Evolutionary conservation across 2,888 invertebrate species (phyloP).

Genomic region (Augochlorella aurata): DNA sequence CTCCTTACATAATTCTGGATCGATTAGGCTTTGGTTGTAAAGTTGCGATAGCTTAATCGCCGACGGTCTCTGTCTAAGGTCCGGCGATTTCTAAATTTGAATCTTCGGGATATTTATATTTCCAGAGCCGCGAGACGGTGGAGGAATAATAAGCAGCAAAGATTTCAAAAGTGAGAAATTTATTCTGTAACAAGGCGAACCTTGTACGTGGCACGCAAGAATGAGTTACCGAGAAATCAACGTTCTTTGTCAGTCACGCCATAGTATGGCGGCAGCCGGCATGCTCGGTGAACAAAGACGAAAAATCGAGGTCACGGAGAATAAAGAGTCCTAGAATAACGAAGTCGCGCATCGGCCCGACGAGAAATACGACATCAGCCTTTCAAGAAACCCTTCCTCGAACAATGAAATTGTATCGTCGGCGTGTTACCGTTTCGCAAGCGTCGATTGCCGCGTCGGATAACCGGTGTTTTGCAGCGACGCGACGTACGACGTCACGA

Average conservation of each 20-base stretch:
- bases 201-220: not conserved
- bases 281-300: not conserved
- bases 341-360: not conserved
- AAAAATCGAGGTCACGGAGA: not conserved
- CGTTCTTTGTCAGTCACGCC: not conserved
- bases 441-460: not conserved
- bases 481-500: not conserved
- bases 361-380: not conserved
- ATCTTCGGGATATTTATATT: too few relatives aligned
- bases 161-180: not conserved
- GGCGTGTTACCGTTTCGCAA: conserved; percentile 8
- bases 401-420: conserved; percentile 22
- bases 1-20: too few relatives aligned
- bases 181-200: not conserved
- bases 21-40: too few relatives aligned
- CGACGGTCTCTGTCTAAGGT: too few relatives aligned
- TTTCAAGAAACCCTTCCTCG: not conserved
- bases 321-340: conserved; percentile 7
- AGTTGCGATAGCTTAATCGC: too few relatives aligned
- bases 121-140: too few relatives aligned
- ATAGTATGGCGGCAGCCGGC: not conserved
- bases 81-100: too few relatives aligned
- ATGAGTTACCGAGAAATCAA: not conserved
- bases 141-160: too few relatives aligned
- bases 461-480: conserved; percentile 1